These are phyloP conservation scores for Ormyrus thymus DNA, from an alignment of 2,888 invertebrate species.

Conservation along the genomic window DNA sequence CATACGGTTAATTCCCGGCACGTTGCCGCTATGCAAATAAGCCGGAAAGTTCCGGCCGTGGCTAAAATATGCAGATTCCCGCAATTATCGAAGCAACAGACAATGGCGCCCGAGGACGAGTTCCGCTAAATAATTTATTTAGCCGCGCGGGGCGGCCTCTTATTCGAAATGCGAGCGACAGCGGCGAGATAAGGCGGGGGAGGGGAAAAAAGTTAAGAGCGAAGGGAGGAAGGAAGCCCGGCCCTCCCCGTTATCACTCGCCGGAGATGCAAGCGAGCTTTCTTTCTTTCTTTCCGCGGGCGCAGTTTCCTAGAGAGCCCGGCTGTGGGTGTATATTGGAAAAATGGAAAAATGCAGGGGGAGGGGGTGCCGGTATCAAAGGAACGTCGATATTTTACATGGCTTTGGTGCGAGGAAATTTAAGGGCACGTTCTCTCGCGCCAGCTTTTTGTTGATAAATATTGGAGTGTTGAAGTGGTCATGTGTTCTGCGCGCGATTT, in stretches of 20 bases:
- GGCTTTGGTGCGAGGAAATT: no score
- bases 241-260: no score
- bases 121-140: conserved; percentile 40
- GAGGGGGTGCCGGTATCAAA: neutral
- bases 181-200: neutral
- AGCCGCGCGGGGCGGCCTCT: neutral
- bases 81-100: conserved; percentile 41
- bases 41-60: conserved; percentile 19
- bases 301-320: no score
- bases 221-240: no score
- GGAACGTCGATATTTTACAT: conserved; percentile 30
- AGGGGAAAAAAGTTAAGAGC: neutral
- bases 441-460: no score
- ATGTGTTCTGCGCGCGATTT: no score
- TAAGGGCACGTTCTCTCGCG: no score
- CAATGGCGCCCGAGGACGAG: neutral
- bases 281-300: no score
- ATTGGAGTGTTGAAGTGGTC: no score
- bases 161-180: conserved; percentile 19
- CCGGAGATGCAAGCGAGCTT: no score
- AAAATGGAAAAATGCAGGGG: neutral
- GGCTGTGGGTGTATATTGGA: conserved; percentile 9
- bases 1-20: conserved; percentile 22
- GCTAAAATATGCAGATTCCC: conserved; percentile 37
- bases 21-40: conserved; percentile 42